A percentile compares a stretch with the other conserved stretches of the same genome.
Evolutionary conservation across 1,140 invertebrate species (phyloP).

Genomic region (Drosophila bocki): DNA sequence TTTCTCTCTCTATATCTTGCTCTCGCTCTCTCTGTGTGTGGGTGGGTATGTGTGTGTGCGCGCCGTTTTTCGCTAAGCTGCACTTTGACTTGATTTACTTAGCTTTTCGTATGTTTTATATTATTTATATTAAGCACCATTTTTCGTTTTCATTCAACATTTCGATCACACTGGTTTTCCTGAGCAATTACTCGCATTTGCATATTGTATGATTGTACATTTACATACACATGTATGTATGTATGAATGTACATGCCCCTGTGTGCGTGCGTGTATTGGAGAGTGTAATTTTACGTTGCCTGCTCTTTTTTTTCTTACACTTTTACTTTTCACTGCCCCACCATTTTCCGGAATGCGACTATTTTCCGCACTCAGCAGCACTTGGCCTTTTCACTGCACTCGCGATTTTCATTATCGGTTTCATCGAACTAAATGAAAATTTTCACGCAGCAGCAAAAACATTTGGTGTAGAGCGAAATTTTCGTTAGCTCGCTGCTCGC

Average conservation of each 20-base stretch:
- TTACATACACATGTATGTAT: slow-evolving; percentile 26
- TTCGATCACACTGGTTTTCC: slow-evolving; percentile 30
- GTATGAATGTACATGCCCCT: slow-evolving; percentile 17
- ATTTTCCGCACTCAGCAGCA: slow-evolving; percentile 41
- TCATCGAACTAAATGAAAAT: slow-evolving; percentile 41
- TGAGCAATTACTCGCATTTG: slow-evolving; percentile 42
- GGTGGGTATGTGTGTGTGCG: slow-evolving; percentile 40
- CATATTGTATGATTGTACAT: slow-evolving; percentile 40
- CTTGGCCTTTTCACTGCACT: slow-evolving; percentile 35
- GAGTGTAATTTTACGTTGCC: slow-evolving; percentile 69
- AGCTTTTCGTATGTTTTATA: slow-evolving; percentile 36
- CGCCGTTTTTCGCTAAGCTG: slow-evolving; percentile 64
- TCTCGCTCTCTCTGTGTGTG: slow-evolving; percentile 9
- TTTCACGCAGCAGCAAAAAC: slow-evolving; percentile 62
- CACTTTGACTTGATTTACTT: slow-evolving; percentile 44
- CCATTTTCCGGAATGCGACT: slow-evolving; percentile 41
- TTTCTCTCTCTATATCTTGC: slow-evolving; percentile 24
- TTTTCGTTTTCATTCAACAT: slow-evolving; percentile 67
- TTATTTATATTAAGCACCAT: slow-evolving; percentile 44
- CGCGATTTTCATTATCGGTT: slow-evolving; percentile 26
- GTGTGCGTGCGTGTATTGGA: slow-evolving; percentile 41
- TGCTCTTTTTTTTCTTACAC: slow-evolving; percentile 68
- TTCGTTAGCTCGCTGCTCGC: slow-evolving; percentile 57
- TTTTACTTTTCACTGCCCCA: slow-evolving; percentile 74
- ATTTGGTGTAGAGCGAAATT: slow-evolving; percentile 82